Conservation (phyloP, 2,888 invertebrate genomes). For the Lydus trimaculatus region DNA sequence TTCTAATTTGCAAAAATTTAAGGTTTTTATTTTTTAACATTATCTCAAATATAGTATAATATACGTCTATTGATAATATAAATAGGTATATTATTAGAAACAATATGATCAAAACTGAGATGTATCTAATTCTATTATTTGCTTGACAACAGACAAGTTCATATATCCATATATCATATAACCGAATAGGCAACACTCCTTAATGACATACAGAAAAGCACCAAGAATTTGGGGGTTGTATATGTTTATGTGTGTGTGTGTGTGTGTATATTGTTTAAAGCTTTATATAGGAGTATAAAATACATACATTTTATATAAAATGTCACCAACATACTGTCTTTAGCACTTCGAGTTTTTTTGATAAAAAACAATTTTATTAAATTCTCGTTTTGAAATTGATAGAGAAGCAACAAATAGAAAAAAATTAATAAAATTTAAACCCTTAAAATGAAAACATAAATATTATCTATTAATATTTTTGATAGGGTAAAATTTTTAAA, state of each 20-base stretch:
- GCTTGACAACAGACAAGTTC: slow-evolving; percentile 31
- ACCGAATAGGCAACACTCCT: slow-evolving; percentile 39
- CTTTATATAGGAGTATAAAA: slow-evolving; percentile 41
- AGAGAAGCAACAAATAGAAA: background rate
- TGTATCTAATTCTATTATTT: slow-evolving; percentile 32
- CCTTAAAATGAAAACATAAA: background rate
- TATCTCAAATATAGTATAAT: no score
- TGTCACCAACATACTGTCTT: slow-evolving; percentile 47
- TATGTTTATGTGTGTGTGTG: no score
- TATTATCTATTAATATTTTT: slow-evolving; percentile 14
- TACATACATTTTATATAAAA: slow-evolving; percentile 45
- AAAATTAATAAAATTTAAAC: background rate
- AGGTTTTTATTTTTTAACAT: no score
- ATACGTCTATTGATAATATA: no score
- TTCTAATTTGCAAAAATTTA: background rate
- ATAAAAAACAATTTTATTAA: background rate
- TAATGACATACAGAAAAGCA: slow-evolving; percentile 34
- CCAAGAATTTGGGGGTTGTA: slow-evolving; percentile 19
- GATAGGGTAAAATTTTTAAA: slow-evolving; percentile 21
- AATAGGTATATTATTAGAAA: no score
- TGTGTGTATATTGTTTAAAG: slow-evolving; percentile 35
- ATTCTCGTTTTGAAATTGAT: background rate
- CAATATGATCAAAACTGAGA: slow-evolving; percentile 17
- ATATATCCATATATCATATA: slow-evolving; percentile 36
- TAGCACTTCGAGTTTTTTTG: no score